Evolutionary conservation across 2,888 invertebrate genomes (phyloP).

Genomic region (Tachina lurida): DNA sequence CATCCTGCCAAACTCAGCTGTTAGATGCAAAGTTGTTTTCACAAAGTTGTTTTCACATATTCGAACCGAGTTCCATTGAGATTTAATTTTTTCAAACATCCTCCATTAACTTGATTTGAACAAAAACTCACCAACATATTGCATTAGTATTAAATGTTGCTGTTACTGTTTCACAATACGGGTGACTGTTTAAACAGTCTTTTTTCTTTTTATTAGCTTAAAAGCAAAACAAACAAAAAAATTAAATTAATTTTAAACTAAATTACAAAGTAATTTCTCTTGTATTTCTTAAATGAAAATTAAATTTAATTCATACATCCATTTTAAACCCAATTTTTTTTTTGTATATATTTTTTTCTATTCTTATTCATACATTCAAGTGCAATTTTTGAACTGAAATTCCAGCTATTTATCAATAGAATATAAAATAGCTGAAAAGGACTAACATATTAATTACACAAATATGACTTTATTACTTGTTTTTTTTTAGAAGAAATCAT

Average conservation of each 20-base stretch:
- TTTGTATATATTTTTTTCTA: not conserved
- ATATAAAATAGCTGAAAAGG: conserved; percentile 18
- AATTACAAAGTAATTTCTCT: conserved; percentile 2
- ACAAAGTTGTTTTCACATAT: no score
- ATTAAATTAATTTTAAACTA: not conserved
- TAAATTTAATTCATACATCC: no score
- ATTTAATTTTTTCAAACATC: not conserved
- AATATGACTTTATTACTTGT: conserved; percentile 29
- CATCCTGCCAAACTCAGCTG: no score
- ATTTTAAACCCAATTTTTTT: no score
- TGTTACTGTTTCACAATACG: conserved; percentile 14
- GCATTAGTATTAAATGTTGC: conserved; percentile 16
- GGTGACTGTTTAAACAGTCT: not conserved
- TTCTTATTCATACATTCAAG: conserved; percentile 41
- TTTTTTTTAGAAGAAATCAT: not conserved
- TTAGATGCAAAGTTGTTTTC: no score
- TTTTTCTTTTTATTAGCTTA: not conserved
- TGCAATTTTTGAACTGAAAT: conserved; percentile 69
- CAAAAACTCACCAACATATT: not conserved
- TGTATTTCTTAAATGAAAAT: not conserved
- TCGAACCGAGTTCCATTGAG: not conserved
- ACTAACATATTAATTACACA: conserved; percentile 21
- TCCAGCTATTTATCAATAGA: conserved; percentile 13
- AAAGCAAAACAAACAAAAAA: not conserved
- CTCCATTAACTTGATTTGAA: not conserved